Conservation (phyloP, 2,797 vertebrate species). For the Pipistrellus pygmaeus region DNA sequence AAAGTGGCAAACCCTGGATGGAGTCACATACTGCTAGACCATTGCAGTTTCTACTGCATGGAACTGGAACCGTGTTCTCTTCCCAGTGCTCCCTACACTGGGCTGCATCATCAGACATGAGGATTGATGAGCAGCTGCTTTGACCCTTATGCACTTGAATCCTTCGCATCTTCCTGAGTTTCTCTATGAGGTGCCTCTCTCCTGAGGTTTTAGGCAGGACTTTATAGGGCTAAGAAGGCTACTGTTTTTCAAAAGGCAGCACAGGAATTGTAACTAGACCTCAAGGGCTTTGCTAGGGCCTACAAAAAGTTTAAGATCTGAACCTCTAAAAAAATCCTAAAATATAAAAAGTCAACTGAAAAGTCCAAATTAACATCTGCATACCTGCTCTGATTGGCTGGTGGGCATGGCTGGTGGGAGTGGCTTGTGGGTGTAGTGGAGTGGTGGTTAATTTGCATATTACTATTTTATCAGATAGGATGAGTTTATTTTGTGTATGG, state of each 20-base stretch:
- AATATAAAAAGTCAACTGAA: constrained; percentile 26
- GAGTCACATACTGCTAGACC: background rate
- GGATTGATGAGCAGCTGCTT: background rate
- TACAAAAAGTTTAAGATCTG: background rate
- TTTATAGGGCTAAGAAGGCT: background rate
- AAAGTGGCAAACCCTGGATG: background rate
- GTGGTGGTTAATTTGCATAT: too few species aligned
- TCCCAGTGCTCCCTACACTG: background rate
- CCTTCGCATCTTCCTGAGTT: background rate
- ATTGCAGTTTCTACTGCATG: background rate
- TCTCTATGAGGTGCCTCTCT: background rate
- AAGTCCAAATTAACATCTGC: constrained; percentile 29
- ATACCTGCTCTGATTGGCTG: background rate
- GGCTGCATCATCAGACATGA: background rate
- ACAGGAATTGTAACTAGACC: background rate
- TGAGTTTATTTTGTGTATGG: too few species aligned
- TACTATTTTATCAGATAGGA: too few species aligned
- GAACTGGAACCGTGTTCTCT: background rate
- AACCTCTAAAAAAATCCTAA: constrained; percentile 3
- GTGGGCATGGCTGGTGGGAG: too few species aligned
- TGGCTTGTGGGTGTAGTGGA: too few species aligned
- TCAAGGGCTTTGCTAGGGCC: constrained; percentile 20
- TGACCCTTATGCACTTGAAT: background rate
- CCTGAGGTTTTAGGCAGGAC: background rate
- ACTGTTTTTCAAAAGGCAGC: background rate